Conservation (phyloP, 1,140 invertebrate genomes). For the Colletes latitarsis region DNA sequence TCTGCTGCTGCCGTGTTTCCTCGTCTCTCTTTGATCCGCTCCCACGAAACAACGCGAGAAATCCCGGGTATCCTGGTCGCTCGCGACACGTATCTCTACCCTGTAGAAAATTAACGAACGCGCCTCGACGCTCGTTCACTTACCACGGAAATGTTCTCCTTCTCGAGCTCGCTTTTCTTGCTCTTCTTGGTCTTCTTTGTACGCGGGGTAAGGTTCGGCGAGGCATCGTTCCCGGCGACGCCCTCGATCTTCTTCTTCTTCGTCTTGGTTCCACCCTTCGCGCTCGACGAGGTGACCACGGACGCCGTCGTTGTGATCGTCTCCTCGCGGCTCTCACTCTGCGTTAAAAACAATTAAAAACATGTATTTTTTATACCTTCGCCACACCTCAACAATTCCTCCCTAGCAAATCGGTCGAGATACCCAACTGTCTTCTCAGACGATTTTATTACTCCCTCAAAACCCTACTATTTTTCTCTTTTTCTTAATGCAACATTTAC, state of each 20-base stretch:
- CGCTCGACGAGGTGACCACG: conserved; percentile 57
- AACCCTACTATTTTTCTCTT: too few relatives aligned
- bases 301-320: conserved; percentile 72
- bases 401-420: too few relatives aligned
- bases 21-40: background rate
- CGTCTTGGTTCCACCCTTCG: conserved; percentile 69
- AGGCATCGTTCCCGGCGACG: conserved; percentile 75
- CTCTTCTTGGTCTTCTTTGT: conserved; percentile 85
- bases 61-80: too few relatives aligned
- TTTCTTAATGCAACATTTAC: too few relatives aligned
- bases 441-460: too few relatives aligned
- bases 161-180: conserved; percentile 82
- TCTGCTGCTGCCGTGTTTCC: background rate
- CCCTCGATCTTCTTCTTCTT: conserved; percentile 80
- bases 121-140: conserved; percentile 66
- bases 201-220: conserved; percentile 76
- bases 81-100: background rate
- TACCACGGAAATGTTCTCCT: conserved; percentile 85
- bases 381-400: too few relatives aligned
- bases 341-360: conserved; percentile 1
- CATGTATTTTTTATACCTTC: background rate
- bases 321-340: conserved; percentile 79
- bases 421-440: too few relatives aligned
- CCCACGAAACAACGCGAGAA: background rate
- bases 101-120: conserved; percentile 12